phyloP scores from a whole-genome alignment of 2,113 vertebrate species.

The Pomatostomus ruficeps region DNA sequence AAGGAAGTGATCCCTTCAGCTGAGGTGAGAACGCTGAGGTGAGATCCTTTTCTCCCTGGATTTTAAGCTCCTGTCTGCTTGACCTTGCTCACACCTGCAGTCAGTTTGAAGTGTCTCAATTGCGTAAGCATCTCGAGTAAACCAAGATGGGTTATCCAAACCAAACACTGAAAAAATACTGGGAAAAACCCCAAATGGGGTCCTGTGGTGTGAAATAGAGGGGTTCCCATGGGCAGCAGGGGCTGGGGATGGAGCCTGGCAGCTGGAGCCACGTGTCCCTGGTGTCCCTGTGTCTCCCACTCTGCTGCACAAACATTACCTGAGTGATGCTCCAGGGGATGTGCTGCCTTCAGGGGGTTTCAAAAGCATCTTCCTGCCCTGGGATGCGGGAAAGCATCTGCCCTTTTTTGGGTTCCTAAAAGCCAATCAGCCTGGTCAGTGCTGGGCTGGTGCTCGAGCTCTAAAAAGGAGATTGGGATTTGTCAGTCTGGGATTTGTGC shows the following conservation, averaged over 20 bases:
- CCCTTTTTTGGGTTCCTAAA: neutral
- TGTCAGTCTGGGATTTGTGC: neutral
- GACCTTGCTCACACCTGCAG: neutral
- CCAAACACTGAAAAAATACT: neutral
- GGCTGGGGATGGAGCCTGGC: neutral
- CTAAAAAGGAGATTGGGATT: neutral
- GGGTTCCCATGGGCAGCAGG: neutral
- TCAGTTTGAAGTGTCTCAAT: neutral
- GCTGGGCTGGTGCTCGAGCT: fast-evolving
- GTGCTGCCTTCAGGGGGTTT: neutral
- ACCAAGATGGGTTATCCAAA: neutral
- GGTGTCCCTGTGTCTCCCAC: neutral
- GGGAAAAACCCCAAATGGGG: fast-evolving
- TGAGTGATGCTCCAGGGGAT: fast-evolving
- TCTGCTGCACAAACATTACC: fast-evolving
- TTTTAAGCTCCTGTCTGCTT: neutral
- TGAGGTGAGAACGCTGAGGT: neutral
- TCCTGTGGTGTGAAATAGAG: neutral
- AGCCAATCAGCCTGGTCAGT: fast-evolving
- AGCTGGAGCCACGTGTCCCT: neutral
- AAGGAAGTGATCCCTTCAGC: neutral
- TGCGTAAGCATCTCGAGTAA: neutral
- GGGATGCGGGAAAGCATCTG: neutral
- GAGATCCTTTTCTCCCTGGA: neutral
- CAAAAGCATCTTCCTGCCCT: neutral